Evolutionary conservation across 1,140 invertebrate genomes (phyloP).

Genomic region (Dolichoris vasculosae): DNA sequence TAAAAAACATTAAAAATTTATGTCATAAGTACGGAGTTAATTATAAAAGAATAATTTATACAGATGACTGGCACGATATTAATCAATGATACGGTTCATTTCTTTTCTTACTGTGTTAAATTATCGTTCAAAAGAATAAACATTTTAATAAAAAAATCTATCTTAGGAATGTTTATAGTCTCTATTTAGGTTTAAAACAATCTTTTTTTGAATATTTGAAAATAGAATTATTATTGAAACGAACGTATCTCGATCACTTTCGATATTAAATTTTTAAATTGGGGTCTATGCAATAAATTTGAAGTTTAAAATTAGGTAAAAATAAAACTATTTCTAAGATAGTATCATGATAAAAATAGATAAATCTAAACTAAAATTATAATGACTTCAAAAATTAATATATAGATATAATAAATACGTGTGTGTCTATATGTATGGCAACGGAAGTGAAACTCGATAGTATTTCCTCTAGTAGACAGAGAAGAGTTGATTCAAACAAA

Average conservation of each 20-base stretch:
- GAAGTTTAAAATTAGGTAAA: too few species aligned
- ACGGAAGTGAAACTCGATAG: not conserved
- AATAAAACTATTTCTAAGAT: not conserved
- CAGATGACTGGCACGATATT: slow-evolving; percentile 46
- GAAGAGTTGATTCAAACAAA: not conserved
- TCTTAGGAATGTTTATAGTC: not conserved
- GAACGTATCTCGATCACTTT: not conserved
- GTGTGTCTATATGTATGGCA: too few species aligned
- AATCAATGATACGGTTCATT: not conserved
- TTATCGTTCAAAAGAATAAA: not conserved
- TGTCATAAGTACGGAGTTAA: slow-evolving; percentile 43
- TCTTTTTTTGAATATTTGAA: not conserved
- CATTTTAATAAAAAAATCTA: not conserved
- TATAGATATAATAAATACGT: not conserved
- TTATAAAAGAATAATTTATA: slow-evolving; percentile 38
- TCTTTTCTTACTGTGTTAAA: not conserved
- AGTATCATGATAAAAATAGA: not conserved
- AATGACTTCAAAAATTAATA: not conserved
- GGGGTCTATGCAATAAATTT: too few species aligned
- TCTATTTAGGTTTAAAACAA: not conserved
- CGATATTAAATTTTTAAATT: not conserved
- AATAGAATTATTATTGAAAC: not conserved
- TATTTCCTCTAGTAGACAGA: not conserved
- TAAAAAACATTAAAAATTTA: slow-evolving; percentile 50
- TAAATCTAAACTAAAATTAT: not conserved